Evolutionary conservation across 1,140 invertebrate species (phyloP).

Genomic region (Ostrea edulis): DNA sequence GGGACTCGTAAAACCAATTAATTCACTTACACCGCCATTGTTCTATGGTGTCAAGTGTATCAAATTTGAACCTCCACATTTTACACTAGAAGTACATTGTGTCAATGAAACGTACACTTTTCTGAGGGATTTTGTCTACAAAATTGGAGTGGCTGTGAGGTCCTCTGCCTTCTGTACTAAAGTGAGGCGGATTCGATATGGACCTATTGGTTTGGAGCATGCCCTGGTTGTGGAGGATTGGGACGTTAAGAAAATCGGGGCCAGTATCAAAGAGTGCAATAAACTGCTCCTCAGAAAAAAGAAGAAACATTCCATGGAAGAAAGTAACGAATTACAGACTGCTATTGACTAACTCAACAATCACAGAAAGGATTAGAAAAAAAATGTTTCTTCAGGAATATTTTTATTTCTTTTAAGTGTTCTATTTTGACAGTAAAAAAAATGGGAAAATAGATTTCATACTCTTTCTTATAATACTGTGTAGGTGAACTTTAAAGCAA

Average conservation of each 20-base stretch:
- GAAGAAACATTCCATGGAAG: neutral
- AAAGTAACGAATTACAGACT: neutral
- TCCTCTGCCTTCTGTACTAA: conserved; percentile 88
- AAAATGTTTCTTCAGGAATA: neutral
- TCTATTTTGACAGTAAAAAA: no score
- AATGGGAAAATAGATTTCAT: no score
- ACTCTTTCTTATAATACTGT: no score
- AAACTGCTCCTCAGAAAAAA: conserved; percentile 29
- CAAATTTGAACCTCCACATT: conserved; percentile 89
- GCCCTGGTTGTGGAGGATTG: conserved; percentile 92
- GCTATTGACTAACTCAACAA: neutral
- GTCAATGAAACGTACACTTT: conserved; percentile 91
- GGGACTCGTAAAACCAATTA: conserved; percentile 88
- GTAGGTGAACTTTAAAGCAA: no score
- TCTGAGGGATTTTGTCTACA: conserved; percentile 87
- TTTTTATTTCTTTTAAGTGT: no score
- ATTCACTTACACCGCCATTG: conserved; percentile 85
- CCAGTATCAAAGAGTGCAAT: conserved; percentile 83
- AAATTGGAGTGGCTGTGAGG: conserved; percentile 89
- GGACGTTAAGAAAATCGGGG: conserved; percentile 89
- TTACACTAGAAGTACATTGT: conserved; percentile 93
- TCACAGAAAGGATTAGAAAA: neutral
- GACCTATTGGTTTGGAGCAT: conserved; percentile 87
- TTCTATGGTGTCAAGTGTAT: conserved; percentile 92
- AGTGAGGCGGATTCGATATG: conserved; percentile 90